Conservation (phyloP, 2,888 invertebrate genomes). For the Biston stratarius region DNA sequence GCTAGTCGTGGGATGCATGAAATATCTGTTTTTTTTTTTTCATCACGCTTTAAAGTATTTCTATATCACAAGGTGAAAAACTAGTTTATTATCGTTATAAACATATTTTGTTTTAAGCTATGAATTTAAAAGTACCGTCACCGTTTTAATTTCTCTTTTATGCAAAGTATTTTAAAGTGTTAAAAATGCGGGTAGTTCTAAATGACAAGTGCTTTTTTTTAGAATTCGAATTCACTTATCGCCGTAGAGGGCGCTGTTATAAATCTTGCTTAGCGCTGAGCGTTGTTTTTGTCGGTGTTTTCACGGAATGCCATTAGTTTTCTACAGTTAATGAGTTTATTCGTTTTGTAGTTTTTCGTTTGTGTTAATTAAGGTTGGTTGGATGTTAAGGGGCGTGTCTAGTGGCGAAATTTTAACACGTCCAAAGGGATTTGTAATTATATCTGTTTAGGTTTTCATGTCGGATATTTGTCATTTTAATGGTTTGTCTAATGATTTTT, state of each 20-base stretch:
- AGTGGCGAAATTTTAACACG: slow-evolving; percentile 20
- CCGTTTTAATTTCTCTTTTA: slow-evolving; percentile 12
- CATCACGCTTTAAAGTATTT: slow-evolving; percentile 56
- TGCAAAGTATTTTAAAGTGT: slow-evolving; percentile 1
- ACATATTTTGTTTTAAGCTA: slow-evolving; percentile 9
- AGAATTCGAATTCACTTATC: slow-evolving; percentile 35
- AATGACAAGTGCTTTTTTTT: slow-evolving; percentile 35
- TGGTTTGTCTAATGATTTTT: slow-evolving; percentile 23
- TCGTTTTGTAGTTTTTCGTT: slow-evolving; percentile 50
- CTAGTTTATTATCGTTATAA: slow-evolving; percentile 12
- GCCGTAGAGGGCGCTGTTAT: slow-evolving; percentile 33
- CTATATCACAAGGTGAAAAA: slow-evolving; percentile 25
- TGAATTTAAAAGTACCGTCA: slow-evolving; percentile 2
- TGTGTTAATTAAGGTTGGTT: slow-evolving; percentile 42
- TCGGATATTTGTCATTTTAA: slow-evolving; percentile 21
- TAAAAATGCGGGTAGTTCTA: slow-evolving; percentile 14
- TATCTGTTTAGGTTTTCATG: slow-evolving; percentile 25
- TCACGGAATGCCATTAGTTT: slow-evolving; percentile 60
- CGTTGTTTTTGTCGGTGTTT: slow-evolving; percentile 39
- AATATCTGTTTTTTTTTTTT: slow-evolving; percentile 66
- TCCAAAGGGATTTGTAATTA: slow-evolving; percentile 24
- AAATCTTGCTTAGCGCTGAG: slow-evolving; percentile 47
- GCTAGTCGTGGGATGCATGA: slow-evolving; percentile 58
- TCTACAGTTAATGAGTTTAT: slow-evolving; percentile 54
- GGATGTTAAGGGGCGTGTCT: slow-evolving; percentile 37